Evolutionary conservation across 2,888 invertebrate genomes (phyloP).

Genomic region (Oxytorus armatus): DNA sequence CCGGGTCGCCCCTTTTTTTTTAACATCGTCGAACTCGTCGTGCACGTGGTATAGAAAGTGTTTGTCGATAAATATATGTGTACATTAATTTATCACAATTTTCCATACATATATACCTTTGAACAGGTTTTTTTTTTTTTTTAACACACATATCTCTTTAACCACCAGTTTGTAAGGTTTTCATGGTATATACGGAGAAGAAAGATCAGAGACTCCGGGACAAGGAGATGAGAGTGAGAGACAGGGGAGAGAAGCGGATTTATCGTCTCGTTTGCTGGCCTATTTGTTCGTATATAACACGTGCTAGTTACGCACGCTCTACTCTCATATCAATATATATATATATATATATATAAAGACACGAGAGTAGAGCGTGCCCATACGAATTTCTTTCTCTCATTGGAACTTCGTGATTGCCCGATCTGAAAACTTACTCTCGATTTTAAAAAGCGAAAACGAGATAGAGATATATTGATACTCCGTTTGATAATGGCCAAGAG

Average conservation of each 20-base stretch:
- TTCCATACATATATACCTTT: not conserved
- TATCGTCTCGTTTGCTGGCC: too few relatives aligned
- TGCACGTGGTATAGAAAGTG: slow-evolving; percentile 54
- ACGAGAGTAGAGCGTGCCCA: slow-evolving; percentile 52
- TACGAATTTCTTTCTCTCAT: slow-evolving; percentile 21
- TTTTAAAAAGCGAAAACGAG: slow-evolving; percentile 26
- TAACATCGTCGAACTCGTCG: slow-evolving; percentile 25
- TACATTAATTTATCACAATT: slow-evolving; percentile 7
- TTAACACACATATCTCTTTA: not conserved
- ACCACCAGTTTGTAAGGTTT: too few relatives aligned
- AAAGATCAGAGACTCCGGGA: too few relatives aligned
- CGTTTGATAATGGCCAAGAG: slow-evolving; percentile 2
- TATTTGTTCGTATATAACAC: not conserved
- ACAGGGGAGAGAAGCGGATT: too few relatives aligned
- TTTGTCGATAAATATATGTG: slow-evolving; percentile 41
- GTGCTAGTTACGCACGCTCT: too few relatives aligned
- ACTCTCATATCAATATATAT: too few relatives aligned
- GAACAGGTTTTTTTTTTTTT: slow-evolving; percentile 5
- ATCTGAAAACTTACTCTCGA: slow-evolving; percentile 44
- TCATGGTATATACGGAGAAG: too few relatives aligned
- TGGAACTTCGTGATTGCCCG: slow-evolving; percentile 11
- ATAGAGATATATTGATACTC: not conserved
- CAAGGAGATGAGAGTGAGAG: too few relatives aligned
- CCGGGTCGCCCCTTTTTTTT: slow-evolving; percentile 16
- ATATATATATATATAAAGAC: not conserved